Evolutionary conservation across 2,113 vertebrate genomes (phyloP).

Genomic region (Herpailurus yagouaroundi): DNA sequence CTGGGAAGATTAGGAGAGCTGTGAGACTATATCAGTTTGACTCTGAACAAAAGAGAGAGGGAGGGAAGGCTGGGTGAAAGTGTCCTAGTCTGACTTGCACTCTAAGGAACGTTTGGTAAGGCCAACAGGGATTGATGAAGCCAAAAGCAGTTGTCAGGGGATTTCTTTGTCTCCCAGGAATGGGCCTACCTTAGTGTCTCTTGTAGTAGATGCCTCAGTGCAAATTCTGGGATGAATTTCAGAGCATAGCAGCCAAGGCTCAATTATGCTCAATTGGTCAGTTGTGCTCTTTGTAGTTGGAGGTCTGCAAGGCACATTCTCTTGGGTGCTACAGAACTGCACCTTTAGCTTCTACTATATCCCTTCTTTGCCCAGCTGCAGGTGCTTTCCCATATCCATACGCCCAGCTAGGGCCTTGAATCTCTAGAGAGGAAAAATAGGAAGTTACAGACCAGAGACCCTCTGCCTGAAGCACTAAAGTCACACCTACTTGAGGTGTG

Average conservation of each 20-base stretch:
- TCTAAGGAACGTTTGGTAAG: slow-evolving; percentile 22
- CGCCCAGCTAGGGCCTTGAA: not conserved
- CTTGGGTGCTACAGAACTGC: not conserved
- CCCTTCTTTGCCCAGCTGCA: not conserved
- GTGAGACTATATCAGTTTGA: not conserved
- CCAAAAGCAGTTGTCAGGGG: not conserved
- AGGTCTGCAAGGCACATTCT: not conserved
- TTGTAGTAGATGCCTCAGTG: not conserved
- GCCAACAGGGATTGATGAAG: not conserved
- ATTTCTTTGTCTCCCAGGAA: slow-evolving; percentile 43
- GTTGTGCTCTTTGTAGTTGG: not conserved
- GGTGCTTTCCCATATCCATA: not conserved
- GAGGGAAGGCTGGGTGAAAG: not conserved
- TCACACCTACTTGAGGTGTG: not conserved
- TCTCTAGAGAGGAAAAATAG: not conserved
- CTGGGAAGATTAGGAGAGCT: not conserved
- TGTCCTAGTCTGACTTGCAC: not conserved
- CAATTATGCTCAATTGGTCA: not conserved
- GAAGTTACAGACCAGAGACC: not conserved
- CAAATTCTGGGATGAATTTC: not conserved
- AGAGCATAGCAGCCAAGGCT: not conserved
- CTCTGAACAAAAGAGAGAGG: not conserved
- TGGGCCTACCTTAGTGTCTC: not conserved
- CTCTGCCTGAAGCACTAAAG: not conserved
- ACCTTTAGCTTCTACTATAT: not conserved